Conservation (phyloP, 2,113 vertebrate species). For the Salvelinus sp. region DNA sequence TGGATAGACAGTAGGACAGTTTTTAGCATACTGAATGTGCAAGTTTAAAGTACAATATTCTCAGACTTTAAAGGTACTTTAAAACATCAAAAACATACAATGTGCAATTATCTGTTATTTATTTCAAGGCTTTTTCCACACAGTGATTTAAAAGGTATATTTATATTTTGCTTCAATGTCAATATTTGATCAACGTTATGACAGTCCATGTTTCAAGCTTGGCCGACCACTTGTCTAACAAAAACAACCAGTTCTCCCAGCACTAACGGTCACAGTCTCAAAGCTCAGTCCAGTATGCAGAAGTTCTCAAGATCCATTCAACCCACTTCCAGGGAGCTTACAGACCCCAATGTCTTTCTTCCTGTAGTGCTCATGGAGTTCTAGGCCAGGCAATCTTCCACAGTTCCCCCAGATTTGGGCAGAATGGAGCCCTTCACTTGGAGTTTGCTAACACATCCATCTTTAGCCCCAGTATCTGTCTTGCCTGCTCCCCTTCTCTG, state of each 20-base stretch:
- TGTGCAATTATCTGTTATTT: conserved; percentile 52
- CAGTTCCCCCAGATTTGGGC: no score
- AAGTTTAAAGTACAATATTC: not conserved
- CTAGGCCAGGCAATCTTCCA: not conserved
- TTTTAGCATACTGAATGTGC: not conserved
- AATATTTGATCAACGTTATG: conserved; percentile 32
- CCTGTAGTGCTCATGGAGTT: not conserved
- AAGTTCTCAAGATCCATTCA: no score
- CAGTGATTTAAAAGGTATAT: conserved; percentile 12
- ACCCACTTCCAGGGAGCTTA: no score
- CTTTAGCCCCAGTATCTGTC: not conserved
- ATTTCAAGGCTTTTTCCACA: conserved; percentile 42
- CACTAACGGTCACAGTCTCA: conserved; percentile 29
- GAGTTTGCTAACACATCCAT: conserved; percentile 3
- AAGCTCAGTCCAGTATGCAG: not conserved
- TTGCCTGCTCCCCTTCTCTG: not conserved
- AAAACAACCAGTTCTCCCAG: not conserved
- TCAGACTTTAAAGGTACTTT: not conserved
- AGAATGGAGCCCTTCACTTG: not conserved
- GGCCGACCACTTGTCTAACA: not conserved
- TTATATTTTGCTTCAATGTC: conserved; percentile 40
- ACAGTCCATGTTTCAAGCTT: conserved; percentile 12
- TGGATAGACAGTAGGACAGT: not conserved
- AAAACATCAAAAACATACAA: conserved; percentile 8
- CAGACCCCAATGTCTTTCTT: not conserved